A percentile compares a stretch with the other conserved stretches of the same genome.
phyloP scores from a whole-genome alignment of 1,140 invertebrate genomes.

The Matsumurasca onukii region DNA sequence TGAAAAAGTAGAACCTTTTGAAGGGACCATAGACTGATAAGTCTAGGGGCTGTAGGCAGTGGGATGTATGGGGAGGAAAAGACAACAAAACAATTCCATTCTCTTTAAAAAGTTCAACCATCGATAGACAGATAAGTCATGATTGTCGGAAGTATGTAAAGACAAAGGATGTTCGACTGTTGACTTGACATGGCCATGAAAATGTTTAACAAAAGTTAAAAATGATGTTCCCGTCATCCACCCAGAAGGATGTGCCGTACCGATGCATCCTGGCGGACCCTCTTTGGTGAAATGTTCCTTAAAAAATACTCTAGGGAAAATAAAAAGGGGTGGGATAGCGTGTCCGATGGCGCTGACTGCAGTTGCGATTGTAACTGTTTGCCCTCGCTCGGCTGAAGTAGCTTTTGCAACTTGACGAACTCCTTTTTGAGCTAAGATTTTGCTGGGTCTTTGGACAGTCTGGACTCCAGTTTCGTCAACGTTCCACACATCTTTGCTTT shows the following conservation, averaged over 20 bases:
- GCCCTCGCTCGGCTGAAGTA: constrained; percentile 44
- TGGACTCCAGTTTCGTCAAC: constrained; percentile 46
- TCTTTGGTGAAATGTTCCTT: constrained; percentile 50
- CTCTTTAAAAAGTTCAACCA: constrained; percentile 15
- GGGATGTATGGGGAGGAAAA: constrained; percentile 37
- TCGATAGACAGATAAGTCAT: constrained; percentile 23
- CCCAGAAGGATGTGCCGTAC: constrained; percentile 46
- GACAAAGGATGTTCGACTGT: constrained; percentile 34
- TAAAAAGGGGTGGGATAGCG: constrained; percentile 46
- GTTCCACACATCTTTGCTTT: constrained; percentile 46
- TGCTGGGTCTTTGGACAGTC: constrained; percentile 46
- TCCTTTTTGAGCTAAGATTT: constrained; percentile 43
- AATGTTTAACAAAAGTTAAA: constrained; percentile 33
- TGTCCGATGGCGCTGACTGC: constrained; percentile 44
- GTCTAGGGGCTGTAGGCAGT: constrained; percentile 39
- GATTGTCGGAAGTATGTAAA: constrained; percentile 37
- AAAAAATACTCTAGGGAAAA: constrained; percentile 48
- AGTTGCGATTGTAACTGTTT: constrained; percentile 40
- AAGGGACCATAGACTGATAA: constrained; percentile 35
- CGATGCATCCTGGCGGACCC: constrained; percentile 46
- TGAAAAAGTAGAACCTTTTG: constrained; percentile 29
- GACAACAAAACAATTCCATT: constrained; percentile 30
- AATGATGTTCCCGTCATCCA: constrained; percentile 50
- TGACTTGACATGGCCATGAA: constrained; percentile 16
- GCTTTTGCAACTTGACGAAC: constrained; percentile 43